Evolutionary conservation across 2,888 invertebrate species (phyloP).

Genomic region (Apamea epomidion): DNA sequence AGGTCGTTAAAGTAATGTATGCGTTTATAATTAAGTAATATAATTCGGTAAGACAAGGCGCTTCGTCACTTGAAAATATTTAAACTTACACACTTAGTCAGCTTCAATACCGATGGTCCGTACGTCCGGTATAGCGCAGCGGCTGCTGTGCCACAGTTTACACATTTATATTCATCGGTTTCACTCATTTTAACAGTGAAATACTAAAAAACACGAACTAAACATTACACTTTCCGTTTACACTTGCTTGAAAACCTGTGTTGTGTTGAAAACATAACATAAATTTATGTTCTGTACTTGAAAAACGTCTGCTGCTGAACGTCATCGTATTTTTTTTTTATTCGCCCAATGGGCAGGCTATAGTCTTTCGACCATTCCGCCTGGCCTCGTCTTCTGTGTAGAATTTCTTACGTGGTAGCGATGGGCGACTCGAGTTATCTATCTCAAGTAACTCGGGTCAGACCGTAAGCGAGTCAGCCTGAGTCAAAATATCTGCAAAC

Average conservation of each 20-base stretch:
- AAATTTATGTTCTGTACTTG: too few species aligned
- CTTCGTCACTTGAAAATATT: neutral
- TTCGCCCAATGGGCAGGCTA: too few species aligned
- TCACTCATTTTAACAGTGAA: slow-evolving; percentile 64
- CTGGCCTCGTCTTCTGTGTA: too few species aligned
- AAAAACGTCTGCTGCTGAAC: too few species aligned
- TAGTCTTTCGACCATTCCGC: too few species aligned
- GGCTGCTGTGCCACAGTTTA: slow-evolving; percentile 92
- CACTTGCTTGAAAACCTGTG: neutral
- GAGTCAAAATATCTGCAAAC: too few species aligned
- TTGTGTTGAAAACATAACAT: too few species aligned
- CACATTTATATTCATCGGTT: slow-evolving; percentile 87
- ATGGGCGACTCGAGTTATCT: too few species aligned
- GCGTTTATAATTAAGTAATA: neutral
- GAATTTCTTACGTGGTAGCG: too few species aligned
- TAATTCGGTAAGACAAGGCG: neutral
- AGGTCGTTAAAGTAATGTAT: neutral
- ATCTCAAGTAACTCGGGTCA: too few species aligned
- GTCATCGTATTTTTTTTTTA: too few species aligned
- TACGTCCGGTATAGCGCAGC: slow-evolving; percentile 92
- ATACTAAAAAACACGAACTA: slow-evolving; percentile 5
- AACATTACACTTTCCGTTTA: neutral
- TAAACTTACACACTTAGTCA: slow-evolving; percentile 93
- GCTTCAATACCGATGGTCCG: slow-evolving; percentile 93
- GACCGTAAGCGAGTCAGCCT: too few species aligned